These are phyloP conservation scores for Cacatua alba DNA, from an alignment of 2,113 vertebrate species.

Conservation along the genomic window DNA sequence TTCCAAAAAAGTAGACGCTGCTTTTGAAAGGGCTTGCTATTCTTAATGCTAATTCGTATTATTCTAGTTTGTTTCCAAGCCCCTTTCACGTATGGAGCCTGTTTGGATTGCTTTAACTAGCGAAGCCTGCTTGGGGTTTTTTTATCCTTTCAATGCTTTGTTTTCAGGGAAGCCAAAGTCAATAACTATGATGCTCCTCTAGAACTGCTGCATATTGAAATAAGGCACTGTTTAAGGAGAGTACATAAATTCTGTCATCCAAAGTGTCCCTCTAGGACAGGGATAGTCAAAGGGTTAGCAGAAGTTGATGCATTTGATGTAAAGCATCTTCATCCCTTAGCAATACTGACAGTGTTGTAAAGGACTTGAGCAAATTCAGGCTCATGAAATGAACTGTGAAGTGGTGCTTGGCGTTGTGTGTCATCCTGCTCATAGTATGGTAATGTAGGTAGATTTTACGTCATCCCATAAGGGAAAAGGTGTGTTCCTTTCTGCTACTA, in stretches of 20 bases:
- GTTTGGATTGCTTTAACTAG: background rate
- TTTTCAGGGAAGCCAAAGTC: background rate
- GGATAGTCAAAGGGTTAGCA: background rate
- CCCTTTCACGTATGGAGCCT: background rate
- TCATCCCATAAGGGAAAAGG: background rate
- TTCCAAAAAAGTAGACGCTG: background rate
- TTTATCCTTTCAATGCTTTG: background rate
- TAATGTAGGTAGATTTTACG: accelerated
- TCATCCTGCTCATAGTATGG: background rate
- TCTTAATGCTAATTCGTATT: background rate
- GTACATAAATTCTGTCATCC: background rate
- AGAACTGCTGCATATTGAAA: background rate
- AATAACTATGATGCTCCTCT: background rate
- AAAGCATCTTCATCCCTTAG: background rate
- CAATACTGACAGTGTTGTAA: background rate
- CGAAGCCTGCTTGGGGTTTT: background rate
- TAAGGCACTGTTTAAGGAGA: background rate
- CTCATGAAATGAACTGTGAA: background rate
- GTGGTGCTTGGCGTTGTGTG: background rate
- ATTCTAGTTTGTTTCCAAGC: background rate
- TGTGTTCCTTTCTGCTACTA: background rate
- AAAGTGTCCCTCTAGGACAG: background rate
- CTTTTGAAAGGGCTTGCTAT: background rate
- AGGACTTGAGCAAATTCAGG: background rate
- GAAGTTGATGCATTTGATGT: background rate